phyloP scores from a whole-genome alignment of 2,888 invertebrate species.

The Ennomos quercinarius region DNA sequence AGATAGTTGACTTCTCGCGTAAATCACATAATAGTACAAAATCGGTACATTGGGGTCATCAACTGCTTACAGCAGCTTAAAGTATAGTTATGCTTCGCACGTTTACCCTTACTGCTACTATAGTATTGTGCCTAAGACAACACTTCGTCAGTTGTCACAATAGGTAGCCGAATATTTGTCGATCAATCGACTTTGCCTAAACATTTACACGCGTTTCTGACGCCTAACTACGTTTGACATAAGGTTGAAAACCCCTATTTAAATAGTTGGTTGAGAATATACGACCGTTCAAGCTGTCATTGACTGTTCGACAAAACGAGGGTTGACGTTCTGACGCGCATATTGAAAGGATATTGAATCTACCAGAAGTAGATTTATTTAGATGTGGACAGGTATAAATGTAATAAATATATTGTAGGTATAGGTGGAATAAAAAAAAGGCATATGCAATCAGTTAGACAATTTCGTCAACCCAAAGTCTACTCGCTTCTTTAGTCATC shows the following conservation, averaged over 20 bases:
- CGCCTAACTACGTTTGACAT: conserved; percentile 3
- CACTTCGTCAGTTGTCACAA: conserved; percentile 5
- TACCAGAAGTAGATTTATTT: conserved; percentile 16
- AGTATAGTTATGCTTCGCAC: too few relatives aligned
- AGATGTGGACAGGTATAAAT: background rate
- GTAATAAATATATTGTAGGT: background rate
- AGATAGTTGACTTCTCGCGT: too few relatives aligned
- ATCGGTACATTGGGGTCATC: too few relatives aligned
- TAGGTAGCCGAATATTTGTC: conserved; percentile 24
- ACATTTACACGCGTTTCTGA: conserved; percentile 10
- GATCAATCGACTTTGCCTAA: conserved; percentile 20
- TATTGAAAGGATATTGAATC: conserved; percentile 29
- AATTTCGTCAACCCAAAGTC: too few relatives aligned
- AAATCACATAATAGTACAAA: too few relatives aligned
- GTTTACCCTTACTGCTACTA: too few relatives aligned
- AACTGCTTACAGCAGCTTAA: too few relatives aligned
- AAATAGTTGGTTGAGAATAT: conserved; percentile 1
- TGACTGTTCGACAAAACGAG: conserved; percentile 29
- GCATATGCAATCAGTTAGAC: too few relatives aligned
- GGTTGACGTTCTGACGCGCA: conserved; percentile 35
- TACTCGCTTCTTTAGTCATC: too few relatives aligned
- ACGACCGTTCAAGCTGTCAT: conserved; percentile 16
- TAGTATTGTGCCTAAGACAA: too few relatives aligned
- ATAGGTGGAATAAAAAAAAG: too few relatives aligned
- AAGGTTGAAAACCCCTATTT: conserved; percentile 18